Base-by-base conservation (phyloP, 2,888 invertebrate species). In the Lissocephala sabroskyi region DNA sequence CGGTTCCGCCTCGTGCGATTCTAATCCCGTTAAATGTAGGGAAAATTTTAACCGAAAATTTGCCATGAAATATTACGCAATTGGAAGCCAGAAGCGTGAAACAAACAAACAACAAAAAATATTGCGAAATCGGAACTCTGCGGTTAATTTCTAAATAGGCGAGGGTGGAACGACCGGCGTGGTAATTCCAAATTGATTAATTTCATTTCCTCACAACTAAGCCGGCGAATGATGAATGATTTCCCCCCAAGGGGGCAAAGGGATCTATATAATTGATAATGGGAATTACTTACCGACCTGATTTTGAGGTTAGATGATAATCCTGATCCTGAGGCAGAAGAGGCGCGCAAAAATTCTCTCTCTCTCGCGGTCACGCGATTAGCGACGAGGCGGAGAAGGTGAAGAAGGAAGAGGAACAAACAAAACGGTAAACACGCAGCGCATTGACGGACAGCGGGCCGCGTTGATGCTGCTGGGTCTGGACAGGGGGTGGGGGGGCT, bases 381-480 rank as follows among this genome's bases (percentile, higher is more conserved):
- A 40, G 32, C 39, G 37, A 32, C 32, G 32, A 47, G 43, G 43
- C 29, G 60, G 56, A n/a, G n/a, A 56, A 59, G 52, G 53, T 53
- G 48, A 29, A 30, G 3, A 30, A 45, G 42, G 41, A 50, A 41
- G 56, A 56, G 46, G 42, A 11, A 29, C 32, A 3, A 47, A 47
- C 13, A 18, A 47, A 37, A 37, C 13, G 13, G 14, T 4, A 37
- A 40, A 49, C 51, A 52, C 62, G 62, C 61, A 61, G 54, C 57
- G 61, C 61, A 61, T 58, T 61, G 54, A 57, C 49, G 39, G 50
- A 53, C 58, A 55, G 52, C 58, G 58, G 56, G 60, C n/a, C 56
- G 39, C 23, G 23, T 23, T 7, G 23, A 23, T 23, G 23, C 4
- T 23, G 23, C 3, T 23, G 23, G n/a, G 7, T 23, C 4, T 7